Conservation (phyloP, 2,113 vertebrate species). For the Antechinus flavipes region DNA sequence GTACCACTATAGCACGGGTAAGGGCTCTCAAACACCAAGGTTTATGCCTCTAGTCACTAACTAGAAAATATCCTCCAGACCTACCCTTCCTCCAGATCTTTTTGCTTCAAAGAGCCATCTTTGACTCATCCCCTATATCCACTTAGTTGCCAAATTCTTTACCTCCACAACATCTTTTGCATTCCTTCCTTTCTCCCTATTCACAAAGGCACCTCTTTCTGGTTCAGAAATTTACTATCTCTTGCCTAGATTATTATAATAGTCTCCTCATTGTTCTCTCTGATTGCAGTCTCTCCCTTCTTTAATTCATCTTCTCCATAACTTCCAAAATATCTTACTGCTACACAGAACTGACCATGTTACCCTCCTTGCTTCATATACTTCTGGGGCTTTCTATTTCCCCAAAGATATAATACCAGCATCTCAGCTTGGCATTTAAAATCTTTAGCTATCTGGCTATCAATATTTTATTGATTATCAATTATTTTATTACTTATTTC, state of each 20-base stretch:
- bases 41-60: neutral
- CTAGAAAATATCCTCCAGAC: neutral
- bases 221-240: neutral
- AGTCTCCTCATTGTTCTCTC: neutral
- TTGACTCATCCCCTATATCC: neutral
- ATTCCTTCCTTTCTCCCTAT: neutral
- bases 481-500: too few relatives aligned
- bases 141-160: neutral
- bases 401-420: neutral
- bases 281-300: neutral
- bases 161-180: neutral
- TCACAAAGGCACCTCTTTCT: neutral
- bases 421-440: neutral
- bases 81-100: neutral
- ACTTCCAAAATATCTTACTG: neutral
- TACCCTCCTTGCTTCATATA: neutral
- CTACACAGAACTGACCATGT: neutral
- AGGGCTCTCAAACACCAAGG: neutral
- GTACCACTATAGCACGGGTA: neutral
- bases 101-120: neutral
- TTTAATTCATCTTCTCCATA: neutral
- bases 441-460: neutral
- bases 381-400: neutral
- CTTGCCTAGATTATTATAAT: neutral
- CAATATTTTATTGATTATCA: too few relatives aligned